phyloP scores from a whole-genome alignment of 2,888 invertebrate species.

The Hydraecia micacea region DNA sequence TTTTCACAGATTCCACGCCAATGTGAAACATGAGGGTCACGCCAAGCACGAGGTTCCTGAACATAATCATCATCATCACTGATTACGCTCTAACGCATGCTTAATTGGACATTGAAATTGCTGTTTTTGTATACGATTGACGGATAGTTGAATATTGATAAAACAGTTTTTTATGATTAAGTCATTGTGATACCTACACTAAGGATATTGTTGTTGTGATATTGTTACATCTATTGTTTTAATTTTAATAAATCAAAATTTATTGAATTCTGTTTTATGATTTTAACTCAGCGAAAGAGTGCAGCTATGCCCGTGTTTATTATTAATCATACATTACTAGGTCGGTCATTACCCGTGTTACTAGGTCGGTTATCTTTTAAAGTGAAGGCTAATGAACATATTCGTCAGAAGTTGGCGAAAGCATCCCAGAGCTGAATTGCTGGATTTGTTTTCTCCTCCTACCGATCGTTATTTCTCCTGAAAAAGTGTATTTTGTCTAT shows the following conservation, averaged over 20 bases:
- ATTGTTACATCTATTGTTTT: constrained; percentile 22
- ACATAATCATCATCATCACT: constrained; percentile 58
- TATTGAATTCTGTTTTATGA: background rate
- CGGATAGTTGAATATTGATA: constrained; percentile 66
- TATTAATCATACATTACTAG: no score
- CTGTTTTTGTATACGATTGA: background rate
- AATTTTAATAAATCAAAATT: constrained; percentile 29
- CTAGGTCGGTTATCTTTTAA: background rate
- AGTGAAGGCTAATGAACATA: background rate
- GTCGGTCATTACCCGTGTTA: no score
- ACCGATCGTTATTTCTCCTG: background rate
- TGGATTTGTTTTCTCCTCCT: no score
- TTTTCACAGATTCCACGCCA: constrained; percentile 60
- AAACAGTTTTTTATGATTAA: constrained; percentile 8
- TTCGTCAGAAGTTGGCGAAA: background rate
- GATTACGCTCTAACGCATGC: constrained; percentile 23
- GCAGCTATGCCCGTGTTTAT: no score
- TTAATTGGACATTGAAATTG: constrained; percentile 65
- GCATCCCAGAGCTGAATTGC: no score
- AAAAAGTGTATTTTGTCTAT: background rate
- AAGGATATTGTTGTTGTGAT: constrained; percentile 29
- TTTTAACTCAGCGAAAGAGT: background rate
- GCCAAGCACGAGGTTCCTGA: constrained; percentile 62
- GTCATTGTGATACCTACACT: constrained; percentile 33
- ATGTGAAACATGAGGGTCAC: constrained; percentile 65